Conservation (phyloP, 2,113 vertebrate genomes). For the Burhinus oedicnemus region DNA sequence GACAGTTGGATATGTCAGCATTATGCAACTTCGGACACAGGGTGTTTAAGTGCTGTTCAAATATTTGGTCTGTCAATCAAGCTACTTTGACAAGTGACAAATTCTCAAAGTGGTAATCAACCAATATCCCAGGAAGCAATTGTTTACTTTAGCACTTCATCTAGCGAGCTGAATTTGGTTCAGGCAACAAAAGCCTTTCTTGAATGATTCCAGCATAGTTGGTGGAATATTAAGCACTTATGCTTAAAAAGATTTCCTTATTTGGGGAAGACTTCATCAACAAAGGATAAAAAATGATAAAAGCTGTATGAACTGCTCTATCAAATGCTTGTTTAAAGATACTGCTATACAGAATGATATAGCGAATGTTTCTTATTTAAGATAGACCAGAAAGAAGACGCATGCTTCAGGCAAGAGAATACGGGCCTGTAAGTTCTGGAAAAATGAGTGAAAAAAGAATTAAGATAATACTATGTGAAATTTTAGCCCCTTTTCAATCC, state of each 20-base stretch:
- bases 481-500: neutral
- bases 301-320: neutral
- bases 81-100: neutral
- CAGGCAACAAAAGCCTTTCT: neutral
- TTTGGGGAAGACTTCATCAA: neutral
- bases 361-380: neutral
- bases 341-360: neutral
- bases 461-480: neutral
- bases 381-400: neutral
- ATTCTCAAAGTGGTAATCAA: slow-evolving; percentile 9
- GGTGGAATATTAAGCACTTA: neutral
- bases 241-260: neutral
- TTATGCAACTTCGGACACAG: neutral
- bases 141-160: neutral
- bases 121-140: neutral
- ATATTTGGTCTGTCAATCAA: slow-evolving; percentile 8
- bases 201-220: neutral
- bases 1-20: neutral
- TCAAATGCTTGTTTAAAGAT: neutral
- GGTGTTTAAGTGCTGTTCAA: neutral
- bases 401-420: neutral
- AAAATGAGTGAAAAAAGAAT: neutral
- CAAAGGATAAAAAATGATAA: neutral
- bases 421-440: neutral
- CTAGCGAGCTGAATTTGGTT: neutral